A percentile compares a stretch with the other conserved stretches of the same genome.
Conservation (phyloP, 2,797 vertebrate genomes). For the Psittacula derbiana region DNA sequence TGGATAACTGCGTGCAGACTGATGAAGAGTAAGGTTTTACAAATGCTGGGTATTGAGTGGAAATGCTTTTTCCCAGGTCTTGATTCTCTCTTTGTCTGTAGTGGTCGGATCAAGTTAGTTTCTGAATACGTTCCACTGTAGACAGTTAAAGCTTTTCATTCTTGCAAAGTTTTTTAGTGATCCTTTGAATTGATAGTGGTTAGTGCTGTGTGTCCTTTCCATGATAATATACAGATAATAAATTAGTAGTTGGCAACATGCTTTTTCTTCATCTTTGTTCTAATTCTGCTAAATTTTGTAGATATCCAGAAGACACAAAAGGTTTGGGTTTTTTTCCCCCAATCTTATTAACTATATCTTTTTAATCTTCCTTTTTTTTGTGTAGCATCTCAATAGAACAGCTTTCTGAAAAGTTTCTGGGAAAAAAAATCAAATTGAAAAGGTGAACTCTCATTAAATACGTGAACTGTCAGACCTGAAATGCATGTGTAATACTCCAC, state of each 20-base stretch:
- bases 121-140: not conserved
- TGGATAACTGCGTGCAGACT: slow-evolving; percentile 97
- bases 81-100: not conserved
- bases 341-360: not conserved
- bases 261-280: not conserved
- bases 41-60: not conserved
- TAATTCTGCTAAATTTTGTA: not conserved
- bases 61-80: not conserved
- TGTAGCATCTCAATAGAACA: not conserved
- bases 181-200: not conserved
- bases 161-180: not conserved
- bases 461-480: not conserved
- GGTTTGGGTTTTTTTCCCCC: not conserved
- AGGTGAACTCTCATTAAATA: not conserved
- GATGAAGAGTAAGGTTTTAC: slow-evolving; percentile 92
- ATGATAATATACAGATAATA: not conserved
- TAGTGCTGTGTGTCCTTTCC: not conserved
- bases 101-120: not conserved
- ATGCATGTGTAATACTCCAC: not conserved
- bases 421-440: not conserved
- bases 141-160: not conserved
- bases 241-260: not conserved
- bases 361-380: not conserved
- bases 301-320: not conserved
- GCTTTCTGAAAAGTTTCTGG: not conserved